A percentile compares a stretch with the other conserved stretches of the same genome.
phyloP scores from a whole-genome alignment of 2,113 vertebrate genomes.

The Egretta garzetta region DNA sequence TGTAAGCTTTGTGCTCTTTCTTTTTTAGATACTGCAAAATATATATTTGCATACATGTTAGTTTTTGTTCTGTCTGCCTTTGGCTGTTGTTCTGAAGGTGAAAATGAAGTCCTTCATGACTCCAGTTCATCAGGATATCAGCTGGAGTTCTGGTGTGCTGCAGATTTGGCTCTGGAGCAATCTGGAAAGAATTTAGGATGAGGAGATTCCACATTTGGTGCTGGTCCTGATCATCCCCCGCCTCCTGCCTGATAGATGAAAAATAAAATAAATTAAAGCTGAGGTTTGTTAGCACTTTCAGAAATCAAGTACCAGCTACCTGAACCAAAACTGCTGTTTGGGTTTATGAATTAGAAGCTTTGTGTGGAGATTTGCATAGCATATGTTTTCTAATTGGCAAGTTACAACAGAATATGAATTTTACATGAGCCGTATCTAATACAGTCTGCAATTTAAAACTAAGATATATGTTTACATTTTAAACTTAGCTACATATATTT shows the following conservation, averaged over 20 bases:
- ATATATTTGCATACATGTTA: not conserved
- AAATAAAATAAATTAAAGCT: not conserved
- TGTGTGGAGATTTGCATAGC: not conserved
- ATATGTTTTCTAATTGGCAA: not conserved
- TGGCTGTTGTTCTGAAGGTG: not conserved
- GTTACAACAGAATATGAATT: not conserved
- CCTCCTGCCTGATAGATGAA: not conserved
- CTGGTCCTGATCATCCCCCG: not conserved
- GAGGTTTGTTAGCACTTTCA: not conserved
- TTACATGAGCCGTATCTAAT: not conserved
- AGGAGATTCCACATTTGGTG: not conserved
- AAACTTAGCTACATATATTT: not conserved
- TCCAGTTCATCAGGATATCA: rapidly evolving
- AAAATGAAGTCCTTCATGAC: not conserved
- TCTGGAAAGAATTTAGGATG: not conserved
- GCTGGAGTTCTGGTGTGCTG: not conserved
- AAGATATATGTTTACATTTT: not conserved
- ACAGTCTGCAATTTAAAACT: not conserved
- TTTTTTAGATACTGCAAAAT: not conserved
- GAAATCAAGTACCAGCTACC: not conserved
- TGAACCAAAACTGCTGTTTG: not conserved
- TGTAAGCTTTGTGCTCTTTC: not conserved
- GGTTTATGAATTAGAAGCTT: not conserved
- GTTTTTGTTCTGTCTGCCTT: not conserved
- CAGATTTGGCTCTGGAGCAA: not conserved